Evolutionary conservation across 2,888 invertebrate genomes (phyloP).

Genomic region (Drosophila eohydei): DNA sequence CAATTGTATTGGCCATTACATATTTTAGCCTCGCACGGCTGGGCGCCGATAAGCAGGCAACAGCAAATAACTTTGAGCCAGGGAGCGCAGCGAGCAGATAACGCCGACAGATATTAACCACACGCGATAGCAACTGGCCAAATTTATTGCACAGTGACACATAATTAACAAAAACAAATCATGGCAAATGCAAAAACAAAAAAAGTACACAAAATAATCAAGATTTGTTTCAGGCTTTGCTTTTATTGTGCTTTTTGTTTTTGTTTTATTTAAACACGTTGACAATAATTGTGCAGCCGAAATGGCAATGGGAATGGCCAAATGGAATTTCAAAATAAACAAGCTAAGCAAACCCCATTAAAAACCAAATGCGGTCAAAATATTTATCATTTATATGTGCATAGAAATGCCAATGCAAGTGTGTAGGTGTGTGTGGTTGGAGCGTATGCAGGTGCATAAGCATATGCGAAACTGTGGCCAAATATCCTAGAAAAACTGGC

Average conservation of each 20-base stretch:
- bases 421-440: conserved; percentile 9
- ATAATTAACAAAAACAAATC: conserved; percentile 69
- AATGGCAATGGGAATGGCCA: conserved; percentile 25
- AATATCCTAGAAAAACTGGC: conserved; percentile 62
- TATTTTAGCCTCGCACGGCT: conserved; percentile 53
- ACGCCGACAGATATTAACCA: conserved; percentile 71
- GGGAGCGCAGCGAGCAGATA: conserved; percentile 35
- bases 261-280: conserved; percentile 58
- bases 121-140: conserved; percentile 42
- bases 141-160: conserved; percentile 67
- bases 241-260: conserved; percentile 16
- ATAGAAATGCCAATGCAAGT: conserved; percentile 5
- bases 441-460: conserved; percentile 32
- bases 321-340: conserved; percentile 41
- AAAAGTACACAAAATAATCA: conserved; percentile 50
- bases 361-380: conserved; percentile 77
- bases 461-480: conserved; percentile 41
- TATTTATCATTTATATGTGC: conserved; percentile 64
- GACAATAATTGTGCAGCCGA: conserved; percentile 63
- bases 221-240: conserved; percentile 49
- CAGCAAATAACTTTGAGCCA: conserved; percentile 46
- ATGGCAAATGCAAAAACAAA: conserved; percentile 23
- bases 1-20: conserved; percentile 72
- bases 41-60: conserved; percentile 66
- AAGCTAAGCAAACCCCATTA: conserved; percentile 63